These are phyloP conservation scores for Linepithema humile DNA, from an alignment of 1,140 invertebrate species.

Conservation along the genomic window DNA sequence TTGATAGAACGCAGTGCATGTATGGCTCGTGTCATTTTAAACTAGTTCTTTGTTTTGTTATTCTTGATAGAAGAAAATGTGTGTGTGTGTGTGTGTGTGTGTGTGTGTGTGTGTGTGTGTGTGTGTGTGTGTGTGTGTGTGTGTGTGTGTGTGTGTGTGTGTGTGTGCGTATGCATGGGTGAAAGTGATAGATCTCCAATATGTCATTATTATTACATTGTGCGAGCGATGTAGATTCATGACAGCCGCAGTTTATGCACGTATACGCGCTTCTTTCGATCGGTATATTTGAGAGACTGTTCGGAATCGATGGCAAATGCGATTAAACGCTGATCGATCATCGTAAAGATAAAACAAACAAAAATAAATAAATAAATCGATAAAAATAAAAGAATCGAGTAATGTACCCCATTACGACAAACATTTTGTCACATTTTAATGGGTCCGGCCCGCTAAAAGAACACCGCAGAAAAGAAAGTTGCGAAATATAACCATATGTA, in stretches of 20 bases:
- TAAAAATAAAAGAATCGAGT: conserved; percentile 23
- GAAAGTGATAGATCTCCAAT: conserved; percentile 3
- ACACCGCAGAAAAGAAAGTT: conserved; percentile 66
- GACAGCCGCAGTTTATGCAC: conserved; percentile 3
- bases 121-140: too few species aligned
- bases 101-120: too few species aligned
- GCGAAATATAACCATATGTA: conserved; percentile 81
- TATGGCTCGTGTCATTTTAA: background rate
- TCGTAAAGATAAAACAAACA: conserved; percentile 20
- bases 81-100: background rate
- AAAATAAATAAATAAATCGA: background rate
- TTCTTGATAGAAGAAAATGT: background rate
- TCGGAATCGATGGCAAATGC: conserved; percentile 43
- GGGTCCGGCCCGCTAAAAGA: conserved; percentile 58
- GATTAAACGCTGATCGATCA: conserved; percentile 43
- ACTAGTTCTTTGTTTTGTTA: conserved; percentile 1
- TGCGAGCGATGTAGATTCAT: conserved; percentile 21
- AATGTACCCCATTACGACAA: conserved; percentile 60
- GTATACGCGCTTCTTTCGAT: conserved; percentile 39
- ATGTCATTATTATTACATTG: background rate
- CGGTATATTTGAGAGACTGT: conserved; percentile 67
- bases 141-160: too few species aligned
- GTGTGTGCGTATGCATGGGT: background rate
- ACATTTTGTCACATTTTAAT: conserved; percentile 67
- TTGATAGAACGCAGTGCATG: background rate